A percentile compares a stretch with the other conserved stretches of the same genome.
Evolutionary conservation across 1,140 invertebrate genomes (phyloP).

Genomic region (Paralvinella palmiformis): DNA sequence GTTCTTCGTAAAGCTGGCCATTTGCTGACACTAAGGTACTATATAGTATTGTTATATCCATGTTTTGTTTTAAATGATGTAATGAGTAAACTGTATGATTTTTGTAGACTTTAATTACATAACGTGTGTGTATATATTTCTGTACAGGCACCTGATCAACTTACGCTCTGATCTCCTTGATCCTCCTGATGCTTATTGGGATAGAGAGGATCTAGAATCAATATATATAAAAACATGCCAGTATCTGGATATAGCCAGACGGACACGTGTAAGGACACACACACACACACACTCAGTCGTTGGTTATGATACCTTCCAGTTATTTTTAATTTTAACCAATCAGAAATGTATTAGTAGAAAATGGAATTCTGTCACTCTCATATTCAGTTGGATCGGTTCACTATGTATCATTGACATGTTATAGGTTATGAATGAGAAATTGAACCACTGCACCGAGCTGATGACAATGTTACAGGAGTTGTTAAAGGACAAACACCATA

Average conservation of each 20-base stretch:
- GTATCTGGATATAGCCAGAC: constrained; percentile 75
- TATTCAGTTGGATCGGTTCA: not conserved
- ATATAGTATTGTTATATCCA: not conserved
- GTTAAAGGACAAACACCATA: constrained; percentile 83
- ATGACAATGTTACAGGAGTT: constrained; percentile 79
- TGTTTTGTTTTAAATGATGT: not conserved
- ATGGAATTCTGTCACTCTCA: no score
- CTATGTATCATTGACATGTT: constrained; percentile 22
- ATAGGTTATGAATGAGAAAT: constrained; percentile 88
- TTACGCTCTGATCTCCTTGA: constrained; percentile 88
- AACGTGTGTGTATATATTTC: not conserved
- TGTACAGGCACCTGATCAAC: constrained; percentile 70
- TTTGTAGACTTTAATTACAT: not conserved
- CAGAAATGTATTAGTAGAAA: not conserved
- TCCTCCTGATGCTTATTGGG: constrained; percentile 96
- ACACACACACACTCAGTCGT: not conserved
- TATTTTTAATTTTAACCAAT: not conserved
- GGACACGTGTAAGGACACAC: constrained; percentile 63
- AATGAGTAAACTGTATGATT: not conserved
- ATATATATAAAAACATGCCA: constrained; percentile 73
- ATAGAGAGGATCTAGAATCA: constrained; percentile 75
- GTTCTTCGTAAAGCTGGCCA: constrained; percentile 86
- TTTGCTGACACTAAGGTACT: constrained; percentile 71
- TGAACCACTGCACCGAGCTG: constrained; percentile 86
- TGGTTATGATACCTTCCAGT: not conserved